Evolutionary conservation across 2,888 invertebrate species (phyloP).

Genomic region (Temnothorax ravouxi): DNA sequence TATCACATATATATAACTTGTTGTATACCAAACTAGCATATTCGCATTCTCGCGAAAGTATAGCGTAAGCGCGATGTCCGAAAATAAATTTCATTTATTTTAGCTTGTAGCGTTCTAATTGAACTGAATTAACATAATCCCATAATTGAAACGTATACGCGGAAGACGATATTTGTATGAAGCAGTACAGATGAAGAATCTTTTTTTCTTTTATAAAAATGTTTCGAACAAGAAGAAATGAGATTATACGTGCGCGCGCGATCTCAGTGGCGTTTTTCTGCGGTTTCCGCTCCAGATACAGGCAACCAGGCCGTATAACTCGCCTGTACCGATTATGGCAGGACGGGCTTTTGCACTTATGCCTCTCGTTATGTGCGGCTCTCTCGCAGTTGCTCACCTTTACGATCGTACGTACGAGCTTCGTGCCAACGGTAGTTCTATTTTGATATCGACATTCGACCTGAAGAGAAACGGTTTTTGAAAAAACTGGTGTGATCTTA

Average conservation of each 20-base stretch:
- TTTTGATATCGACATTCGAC: slow-evolving; percentile 60
- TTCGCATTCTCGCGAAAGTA: background rate
- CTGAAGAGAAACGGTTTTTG: slow-evolving; percentile 47
- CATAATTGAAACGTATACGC: background rate
- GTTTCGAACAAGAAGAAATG: slow-evolving; percentile 34
- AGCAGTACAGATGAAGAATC: background rate
- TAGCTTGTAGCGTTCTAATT: background rate
- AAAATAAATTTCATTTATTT: slow-evolving; percentile 26
- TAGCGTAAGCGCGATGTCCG: background rate
- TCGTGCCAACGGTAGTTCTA: slow-evolving; percentile 63
- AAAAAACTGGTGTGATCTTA: background rate
- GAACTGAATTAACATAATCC: slow-evolving; percentile 6
- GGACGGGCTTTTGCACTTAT: slow-evolving; percentile 72
- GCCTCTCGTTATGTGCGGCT: slow-evolving; percentile 67
- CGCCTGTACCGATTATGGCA: slow-evolving; percentile 76
- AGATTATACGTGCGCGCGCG: slow-evolving; percentile 61
- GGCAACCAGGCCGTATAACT: slow-evolving; percentile 81
- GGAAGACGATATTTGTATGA: slow-evolving; percentile 18
- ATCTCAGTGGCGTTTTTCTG: slow-evolving; percentile 80
- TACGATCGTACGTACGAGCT: slow-evolving; percentile 54
- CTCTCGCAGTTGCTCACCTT: slow-evolving; percentile 55
- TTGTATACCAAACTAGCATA: background rate
- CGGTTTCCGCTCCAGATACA: slow-evolving; percentile 85
- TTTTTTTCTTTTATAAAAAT: slow-evolving; percentile 32
- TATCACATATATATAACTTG: background rate